Conservation (phyloP, 2,113 vertebrate species). For the Mellivora capensis region DNA sequence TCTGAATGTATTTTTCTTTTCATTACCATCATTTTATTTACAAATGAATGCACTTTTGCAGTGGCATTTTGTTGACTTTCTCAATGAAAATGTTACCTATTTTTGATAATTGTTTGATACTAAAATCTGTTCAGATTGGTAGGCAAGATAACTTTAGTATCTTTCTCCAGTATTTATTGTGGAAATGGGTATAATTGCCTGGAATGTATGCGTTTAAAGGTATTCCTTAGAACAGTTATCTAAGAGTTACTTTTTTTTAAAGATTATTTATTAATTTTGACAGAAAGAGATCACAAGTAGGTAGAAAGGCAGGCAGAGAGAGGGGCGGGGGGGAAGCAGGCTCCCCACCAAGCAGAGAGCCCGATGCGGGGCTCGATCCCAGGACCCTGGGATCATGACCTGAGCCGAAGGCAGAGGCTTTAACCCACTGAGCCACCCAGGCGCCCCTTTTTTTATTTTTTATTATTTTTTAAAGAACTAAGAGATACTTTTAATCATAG, state of each 20-base stretch:
- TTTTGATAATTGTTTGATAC: background rate
- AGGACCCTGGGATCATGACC: too few species aligned
- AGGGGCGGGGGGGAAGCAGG: too few species aligned
- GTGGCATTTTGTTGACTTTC: background rate
- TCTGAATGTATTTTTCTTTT: background rate
- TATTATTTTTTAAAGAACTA: background rate
- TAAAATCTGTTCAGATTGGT: background rate
- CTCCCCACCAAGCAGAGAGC: too few species aligned
- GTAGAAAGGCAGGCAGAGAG: too few species aligned
- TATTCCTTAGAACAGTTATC: background rate
- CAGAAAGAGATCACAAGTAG: too few species aligned
- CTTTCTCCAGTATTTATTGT: slow-evolving; percentile 48
- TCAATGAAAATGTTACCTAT: background rate
- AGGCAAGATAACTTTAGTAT: background rate
- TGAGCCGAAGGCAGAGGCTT: too few species aligned
- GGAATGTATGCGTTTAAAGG: background rate
- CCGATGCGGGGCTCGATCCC: too few species aligned
- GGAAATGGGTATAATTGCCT: background rate
- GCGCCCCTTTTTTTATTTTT: too few species aligned
- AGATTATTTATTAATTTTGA: too few species aligned
- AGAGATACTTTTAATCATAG: background rate
- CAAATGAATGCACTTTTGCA: background rate
- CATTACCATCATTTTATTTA: background rate
- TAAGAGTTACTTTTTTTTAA: background rate
- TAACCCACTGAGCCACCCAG: too few species aligned